These are phyloP conservation scores for Protula sp. DNA, from an alignment of 2,888 invertebrate species.

Conservation along the genomic window DNA sequence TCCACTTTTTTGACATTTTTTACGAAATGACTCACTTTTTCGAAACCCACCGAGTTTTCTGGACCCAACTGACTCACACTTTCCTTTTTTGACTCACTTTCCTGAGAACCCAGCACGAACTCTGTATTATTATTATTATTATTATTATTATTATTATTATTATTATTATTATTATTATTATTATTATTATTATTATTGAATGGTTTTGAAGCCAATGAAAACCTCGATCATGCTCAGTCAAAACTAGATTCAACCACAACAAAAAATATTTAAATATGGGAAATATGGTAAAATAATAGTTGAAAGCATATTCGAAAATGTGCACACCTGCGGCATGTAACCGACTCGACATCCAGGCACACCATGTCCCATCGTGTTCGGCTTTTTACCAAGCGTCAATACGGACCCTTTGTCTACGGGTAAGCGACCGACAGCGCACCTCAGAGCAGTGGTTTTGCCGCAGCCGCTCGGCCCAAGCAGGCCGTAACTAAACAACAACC, in stretches of 20 bases:
- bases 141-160: too few species aligned
- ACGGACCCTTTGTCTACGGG: constrained; percentile 81
- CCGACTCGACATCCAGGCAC: constrained; percentile 93
- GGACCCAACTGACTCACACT: too few species aligned
- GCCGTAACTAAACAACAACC: constrained; percentile 63
- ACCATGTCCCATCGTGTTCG: constrained; percentile 80
- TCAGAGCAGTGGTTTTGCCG: constrained; percentile 82
- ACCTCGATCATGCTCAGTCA: too few species aligned
- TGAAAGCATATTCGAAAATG: neutral
- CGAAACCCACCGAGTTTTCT: too few species aligned
- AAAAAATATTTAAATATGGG: neutral
- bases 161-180: too few species aligned
- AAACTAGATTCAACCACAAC: neutral
- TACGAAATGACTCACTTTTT: too few species aligned
- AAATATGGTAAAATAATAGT: neutral
- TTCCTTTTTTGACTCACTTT: too few species aligned
- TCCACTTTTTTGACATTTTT: too few species aligned
- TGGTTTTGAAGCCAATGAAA: too few species aligned
- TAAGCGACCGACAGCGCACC: constrained; percentile 84
- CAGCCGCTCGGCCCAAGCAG: constrained; percentile 91
- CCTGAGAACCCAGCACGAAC: too few species aligned
- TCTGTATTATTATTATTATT: too few species aligned
- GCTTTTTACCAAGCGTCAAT: constrained; percentile 82
- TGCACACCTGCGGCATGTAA: constrained; percentile 82
- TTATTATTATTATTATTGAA: too few species aligned